Evolutionary conservation across 2,888 invertebrate species (phyloP).

Genomic region (Spodoptera picta): DNA sequence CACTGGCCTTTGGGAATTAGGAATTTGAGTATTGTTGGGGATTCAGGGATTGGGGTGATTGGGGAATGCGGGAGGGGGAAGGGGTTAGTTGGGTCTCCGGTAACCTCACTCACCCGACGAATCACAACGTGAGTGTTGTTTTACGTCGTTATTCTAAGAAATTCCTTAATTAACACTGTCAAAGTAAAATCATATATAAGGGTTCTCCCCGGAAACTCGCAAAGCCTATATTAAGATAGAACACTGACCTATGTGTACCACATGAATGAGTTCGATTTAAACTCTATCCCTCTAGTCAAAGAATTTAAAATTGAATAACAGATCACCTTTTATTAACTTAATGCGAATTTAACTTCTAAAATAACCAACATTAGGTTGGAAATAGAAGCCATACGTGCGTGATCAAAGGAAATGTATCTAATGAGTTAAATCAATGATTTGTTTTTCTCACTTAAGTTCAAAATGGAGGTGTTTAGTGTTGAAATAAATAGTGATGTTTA

Average conservation of each 20-base stretch:
- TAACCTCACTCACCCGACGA: no score
- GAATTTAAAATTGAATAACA: neutral
- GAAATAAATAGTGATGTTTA: conserved; percentile 40
- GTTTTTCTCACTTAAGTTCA: conserved; percentile 37
- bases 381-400: neutral
- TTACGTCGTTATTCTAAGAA: no score
- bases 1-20: no score
- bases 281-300: neutral
- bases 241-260: neutral
- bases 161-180: no score
- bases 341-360: conserved; percentile 1
- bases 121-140: no score
- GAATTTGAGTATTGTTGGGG: no score
- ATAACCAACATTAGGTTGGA: neutral
- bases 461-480: conserved; percentile 23
- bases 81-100: no score
- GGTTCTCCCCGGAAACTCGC: conserved; percentile 6
- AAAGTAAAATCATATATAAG: no score
- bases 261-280: neutral
- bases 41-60: no score
- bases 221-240: conserved; percentile 24
- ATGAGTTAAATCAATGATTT: conserved; percentile 23
- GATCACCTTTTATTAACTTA: neutral
- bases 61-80: no score
- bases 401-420: neutral